Evolutionary conservation across 2,888 invertebrate genomes (phyloP).

Genomic region (Zygaena filipendulae): DNA sequence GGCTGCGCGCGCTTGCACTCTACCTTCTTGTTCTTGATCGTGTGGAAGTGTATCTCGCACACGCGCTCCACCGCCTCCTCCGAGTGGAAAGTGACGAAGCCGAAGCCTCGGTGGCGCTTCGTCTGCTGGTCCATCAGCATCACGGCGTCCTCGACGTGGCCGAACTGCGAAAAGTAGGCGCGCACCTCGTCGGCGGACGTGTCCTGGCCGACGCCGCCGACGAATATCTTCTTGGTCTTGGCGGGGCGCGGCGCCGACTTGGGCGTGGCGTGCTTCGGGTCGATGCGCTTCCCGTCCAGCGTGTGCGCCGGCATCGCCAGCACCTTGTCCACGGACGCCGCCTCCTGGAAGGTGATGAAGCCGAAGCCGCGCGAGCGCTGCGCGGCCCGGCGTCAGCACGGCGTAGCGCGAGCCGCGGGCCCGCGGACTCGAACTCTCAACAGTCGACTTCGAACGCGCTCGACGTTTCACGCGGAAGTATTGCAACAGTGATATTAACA

Average conservation of each 20-base stretch:
- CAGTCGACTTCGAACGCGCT: background rate
- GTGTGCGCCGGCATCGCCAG: constrained; percentile 91
- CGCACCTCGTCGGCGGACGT: constrained; percentile 92
- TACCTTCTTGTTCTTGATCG: constrained; percentile 89
- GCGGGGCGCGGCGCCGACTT: constrained; percentile 89
- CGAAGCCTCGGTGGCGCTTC: constrained; percentile 90
- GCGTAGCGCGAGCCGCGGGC: too few species aligned
- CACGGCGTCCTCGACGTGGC: constrained; percentile 90
- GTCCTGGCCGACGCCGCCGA: constrained; percentile 92
- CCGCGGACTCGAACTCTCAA: background rate
- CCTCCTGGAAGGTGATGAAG: constrained; percentile 94
- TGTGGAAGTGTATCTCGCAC: constrained; percentile 94
- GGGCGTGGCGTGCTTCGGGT: constrained; percentile 93
- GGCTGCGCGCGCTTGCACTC: constrained; percentile 95
- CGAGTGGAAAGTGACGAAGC: constrained; percentile 91
- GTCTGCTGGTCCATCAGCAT: constrained; percentile 96
- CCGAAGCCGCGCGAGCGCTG: constrained; percentile 95
- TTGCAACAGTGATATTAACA: too few species aligned
- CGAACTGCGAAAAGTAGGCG: constrained; percentile 90
- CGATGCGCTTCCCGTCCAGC: constrained; percentile 92
- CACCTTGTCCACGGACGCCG: constrained; percentile 90
- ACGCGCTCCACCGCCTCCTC: constrained; percentile 92
- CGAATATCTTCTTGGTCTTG: constrained; percentile 93
- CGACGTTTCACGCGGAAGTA: too few species aligned
- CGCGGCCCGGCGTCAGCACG: too few species aligned